A percentile compares a stretch with the other conserved stretches of the same genome.
These are phyloP conservation scores for Azemiops feae DNA, from an alignment of 2,113 vertebrate genomes.

Conservation along the genomic window DNA sequence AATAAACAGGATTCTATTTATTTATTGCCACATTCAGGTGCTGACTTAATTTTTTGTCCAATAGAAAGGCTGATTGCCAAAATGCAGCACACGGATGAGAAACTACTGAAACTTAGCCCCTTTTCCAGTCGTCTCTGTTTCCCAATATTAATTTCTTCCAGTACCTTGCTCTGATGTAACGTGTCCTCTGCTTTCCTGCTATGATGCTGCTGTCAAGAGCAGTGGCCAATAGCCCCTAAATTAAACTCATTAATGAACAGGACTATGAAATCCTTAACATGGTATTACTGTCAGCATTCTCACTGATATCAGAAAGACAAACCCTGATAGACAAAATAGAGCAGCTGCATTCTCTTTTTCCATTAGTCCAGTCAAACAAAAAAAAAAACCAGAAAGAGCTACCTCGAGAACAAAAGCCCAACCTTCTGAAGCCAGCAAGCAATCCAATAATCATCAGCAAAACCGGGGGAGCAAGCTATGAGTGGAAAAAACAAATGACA, in stretches of 20 bases:
- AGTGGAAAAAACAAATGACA: background rate
- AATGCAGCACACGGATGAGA: background rate
- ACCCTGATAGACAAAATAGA: background rate
- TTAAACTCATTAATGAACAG: background rate
- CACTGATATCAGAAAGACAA: background rate
- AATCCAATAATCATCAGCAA: background rate
- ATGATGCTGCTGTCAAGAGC: background rate
- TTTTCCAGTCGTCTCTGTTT: no score
- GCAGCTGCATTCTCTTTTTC: background rate
- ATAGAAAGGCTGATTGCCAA: background rate
- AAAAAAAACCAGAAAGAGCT: background rate
- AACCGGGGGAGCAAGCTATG: background rate
- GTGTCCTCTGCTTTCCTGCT: background rate
- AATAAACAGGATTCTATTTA: background rate
- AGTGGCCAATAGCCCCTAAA: background rate
- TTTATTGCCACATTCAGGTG: background rate
- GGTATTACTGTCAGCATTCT: background rate
- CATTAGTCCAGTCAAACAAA: background rate
- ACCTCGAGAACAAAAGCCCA: background rate
- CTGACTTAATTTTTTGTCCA: background rate
- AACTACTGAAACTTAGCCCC: background rate
- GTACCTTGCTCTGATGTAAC: background rate
- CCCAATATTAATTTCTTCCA: background rate
- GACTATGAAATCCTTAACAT: background rate
- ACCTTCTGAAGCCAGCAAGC: background rate